phyloP scores from a whole-genome alignment of 2,888 invertebrate genomes.

The Euplexia lucipara region DNA sequence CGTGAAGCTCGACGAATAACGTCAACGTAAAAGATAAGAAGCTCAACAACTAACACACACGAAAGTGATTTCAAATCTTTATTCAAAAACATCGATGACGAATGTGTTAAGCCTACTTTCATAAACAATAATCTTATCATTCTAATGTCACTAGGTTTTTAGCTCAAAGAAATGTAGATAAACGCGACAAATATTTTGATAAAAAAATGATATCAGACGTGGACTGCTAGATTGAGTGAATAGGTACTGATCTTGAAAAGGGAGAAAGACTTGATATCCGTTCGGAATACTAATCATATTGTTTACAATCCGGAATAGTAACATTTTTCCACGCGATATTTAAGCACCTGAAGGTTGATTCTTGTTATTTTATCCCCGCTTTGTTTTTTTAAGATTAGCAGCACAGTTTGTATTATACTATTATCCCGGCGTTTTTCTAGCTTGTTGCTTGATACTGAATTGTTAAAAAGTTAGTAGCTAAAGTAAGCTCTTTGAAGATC shows the following conservation, averaged over 20 bases:
- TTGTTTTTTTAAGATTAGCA: slow-evolving; percentile 7
- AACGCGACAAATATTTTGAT: slow-evolving; percentile 26
- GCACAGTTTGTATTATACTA: background rate
- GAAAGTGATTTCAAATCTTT: background rate
- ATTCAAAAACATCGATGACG: background rate
- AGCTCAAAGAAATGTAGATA: slow-evolving; percentile 27
- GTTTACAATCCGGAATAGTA: slow-evolving; percentile 25
- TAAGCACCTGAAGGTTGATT: slow-evolving; percentile 12
- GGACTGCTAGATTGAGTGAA: slow-evolving; percentile 26
- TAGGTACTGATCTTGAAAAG: slow-evolving; percentile 51
- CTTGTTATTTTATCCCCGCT: slow-evolving; percentile 1
- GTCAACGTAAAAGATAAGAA: too few species aligned
- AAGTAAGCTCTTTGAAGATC: background rate
- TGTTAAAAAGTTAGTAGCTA: background rate
- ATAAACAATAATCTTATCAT: slow-evolving; percentile 6
- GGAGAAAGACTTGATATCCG: slow-evolving; percentile 30
- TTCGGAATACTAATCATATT: slow-evolving; percentile 42
- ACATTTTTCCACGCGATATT: slow-evolving; percentile 44
- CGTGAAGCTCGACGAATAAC: too few species aligned
- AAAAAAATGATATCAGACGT: slow-evolving; percentile 42
- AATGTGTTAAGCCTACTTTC: background rate
- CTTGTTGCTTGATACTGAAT: background rate
- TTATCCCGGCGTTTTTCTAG: background rate
- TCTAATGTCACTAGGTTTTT: slow-evolving; percentile 19
- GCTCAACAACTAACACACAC: background rate